These are phyloP conservation scores for Notoglanidium macrostoma DNA, from an alignment of 2,797 vertebrate species.

Conservation along the genomic window DNA sequence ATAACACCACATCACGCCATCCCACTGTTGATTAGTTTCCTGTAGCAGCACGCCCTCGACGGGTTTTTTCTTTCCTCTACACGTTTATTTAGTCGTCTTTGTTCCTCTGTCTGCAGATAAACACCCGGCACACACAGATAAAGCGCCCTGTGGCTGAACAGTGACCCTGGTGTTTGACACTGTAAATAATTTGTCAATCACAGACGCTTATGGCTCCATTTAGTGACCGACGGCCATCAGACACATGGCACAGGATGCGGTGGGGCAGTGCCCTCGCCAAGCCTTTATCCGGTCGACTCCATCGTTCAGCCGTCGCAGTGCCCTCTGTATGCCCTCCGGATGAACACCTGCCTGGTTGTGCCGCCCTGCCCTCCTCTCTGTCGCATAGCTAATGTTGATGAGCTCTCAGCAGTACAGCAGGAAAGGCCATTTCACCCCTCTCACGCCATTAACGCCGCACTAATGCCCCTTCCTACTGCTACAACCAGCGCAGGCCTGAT, in stretches of 20 bases:
- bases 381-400: constrained; percentile 89
- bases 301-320: constrained; percentile 34
- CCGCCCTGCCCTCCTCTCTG: constrained; percentile 74
- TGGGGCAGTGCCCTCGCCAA: constrained; percentile 20
- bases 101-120: neutral
- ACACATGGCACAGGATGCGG: constrained; percentile 35
- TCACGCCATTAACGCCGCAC: constrained; percentile 99
- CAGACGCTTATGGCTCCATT: constrained; percentile 40
- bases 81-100: neutral
- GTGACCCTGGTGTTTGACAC: constrained; percentile 31
- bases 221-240: constrained; percentile 58
- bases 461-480: constrained; percentile 91
- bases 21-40: neutral
- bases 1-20: neutral
- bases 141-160: constrained; percentile 23
- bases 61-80: neutral
- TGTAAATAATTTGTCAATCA: constrained; percentile 45
- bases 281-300: constrained; percentile 18
- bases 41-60: neutral
- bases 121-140: neutral
- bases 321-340: constrained; percentile 42
- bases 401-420: constrained; percentile 89
- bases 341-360: constrained; percentile 80
- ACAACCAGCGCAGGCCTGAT: constrained; percentile 28
- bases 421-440: constrained; percentile 94